Base-by-base conservation (phyloP, 2,797 vertebrate species). In the Onychomys torridus region DNA sequence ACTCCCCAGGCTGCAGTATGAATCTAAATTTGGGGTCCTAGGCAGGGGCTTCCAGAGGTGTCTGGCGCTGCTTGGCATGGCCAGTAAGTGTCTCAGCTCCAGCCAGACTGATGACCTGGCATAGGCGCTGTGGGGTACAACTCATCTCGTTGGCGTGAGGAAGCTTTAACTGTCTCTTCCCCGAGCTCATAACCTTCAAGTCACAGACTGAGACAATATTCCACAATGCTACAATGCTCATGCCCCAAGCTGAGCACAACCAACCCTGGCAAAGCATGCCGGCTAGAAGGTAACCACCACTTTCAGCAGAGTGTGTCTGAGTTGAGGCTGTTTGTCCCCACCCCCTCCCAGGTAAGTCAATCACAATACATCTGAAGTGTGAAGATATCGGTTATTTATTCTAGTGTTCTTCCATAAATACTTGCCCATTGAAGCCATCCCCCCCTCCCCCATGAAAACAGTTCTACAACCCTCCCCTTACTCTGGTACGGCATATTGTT, bases 31-130 rank as follows among this genome's bases (percentile, higher is more conserved):
- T 32, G 37, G 87, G 91, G 67, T 59, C 63, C 43, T 90, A 49
- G 7, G 32, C 55, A 55, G 65, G 43, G 75, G 59, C 89, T 93
- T 82, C 83, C 93, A 73, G 46, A 79, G 86, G 87, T 91, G 52
- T 57, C 93, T 98, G 97, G 97, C 97, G 97, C 93, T 23, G 63
- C 90, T 88, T 96, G 97, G 94, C 97, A 76, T 84, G 37, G 89
- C 92, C 98, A 96, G 97, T 96, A 93, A 49, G 81, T 91, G 84
- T 96, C 97, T 90, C 77, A 95, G 94, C 96, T 97, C 29, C 21
- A 97, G 90, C 78, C 98, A 98, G 98, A 98, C 97, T 97, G 97
- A 97, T 98, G 98, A 98, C 97, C 98, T 97, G 97, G 97, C 97
- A 96, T 95, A 4, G 89, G 91, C 67, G 77, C 93, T 67, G 86